These are phyloP conservation scores for Agonopterix alstromeriana DNA, from an alignment of 2,888 invertebrate species.

Conservation along the genomic window DNA sequence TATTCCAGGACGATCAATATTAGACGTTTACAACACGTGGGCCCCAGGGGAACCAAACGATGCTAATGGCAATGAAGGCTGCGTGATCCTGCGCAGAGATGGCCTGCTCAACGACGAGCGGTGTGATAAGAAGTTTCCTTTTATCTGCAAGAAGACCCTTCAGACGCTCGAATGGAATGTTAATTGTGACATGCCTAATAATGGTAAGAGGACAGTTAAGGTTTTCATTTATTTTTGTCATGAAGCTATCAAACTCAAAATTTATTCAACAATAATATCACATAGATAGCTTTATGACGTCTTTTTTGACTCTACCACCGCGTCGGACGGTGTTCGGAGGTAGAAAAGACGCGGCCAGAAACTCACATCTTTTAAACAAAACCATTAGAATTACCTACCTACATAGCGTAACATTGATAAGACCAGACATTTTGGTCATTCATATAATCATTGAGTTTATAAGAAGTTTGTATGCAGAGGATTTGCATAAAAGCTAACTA, in stretches of 20 bases:
- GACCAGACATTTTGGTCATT: too few relatives aligned
- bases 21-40: constrained; percentile 45
- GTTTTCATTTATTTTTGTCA: not conserved
- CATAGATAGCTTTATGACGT: too few relatives aligned
- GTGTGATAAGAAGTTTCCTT: constrained; percentile 37
- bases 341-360: too few relatives aligned
- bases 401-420: too few relatives aligned
- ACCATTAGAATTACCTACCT: too few relatives aligned
- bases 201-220: constrained; percentile 22
- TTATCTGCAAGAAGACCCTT: constrained; percentile 51
- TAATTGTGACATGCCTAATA: constrained; percentile 40
- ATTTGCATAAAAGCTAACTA: too few relatives aligned
- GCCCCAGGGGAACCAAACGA: constrained; percentile 46
- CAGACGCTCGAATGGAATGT: constrained; percentile 43
- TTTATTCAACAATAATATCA: not conserved
- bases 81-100: constrained; percentile 29
- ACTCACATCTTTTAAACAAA: too few relatives aligned
- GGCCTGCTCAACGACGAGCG: constrained; percentile 35
- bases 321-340: too few relatives aligned
- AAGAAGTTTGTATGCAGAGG: too few relatives aligned
- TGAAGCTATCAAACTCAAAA: not conserved
- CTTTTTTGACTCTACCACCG: too few relatives aligned
- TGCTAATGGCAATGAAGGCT: constrained; percentile 31
- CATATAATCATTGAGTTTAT: too few relatives aligned
- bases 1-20: constrained; percentile 31